phyloP scores from a whole-genome alignment of 2,113 vertebrate species.

The Blennius ocellaris region DNA sequence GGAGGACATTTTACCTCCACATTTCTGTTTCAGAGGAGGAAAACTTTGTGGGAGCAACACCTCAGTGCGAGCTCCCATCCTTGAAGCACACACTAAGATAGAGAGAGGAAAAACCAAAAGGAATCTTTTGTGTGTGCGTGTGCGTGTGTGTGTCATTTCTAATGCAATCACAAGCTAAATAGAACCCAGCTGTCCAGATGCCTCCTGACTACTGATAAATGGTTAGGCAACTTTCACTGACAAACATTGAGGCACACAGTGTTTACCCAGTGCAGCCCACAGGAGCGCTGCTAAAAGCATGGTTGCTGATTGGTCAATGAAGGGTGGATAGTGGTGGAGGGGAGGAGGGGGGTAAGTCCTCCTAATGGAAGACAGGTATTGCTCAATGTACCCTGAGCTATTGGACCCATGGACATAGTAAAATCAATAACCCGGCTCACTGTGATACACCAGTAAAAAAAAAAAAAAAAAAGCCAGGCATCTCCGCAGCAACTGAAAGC shows the following conservation, averaged over 20 bases:
- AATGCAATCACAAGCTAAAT: constrained; percentile 58
- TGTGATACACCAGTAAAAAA: constrained; percentile 25
- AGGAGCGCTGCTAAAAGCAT: constrained; percentile 84
- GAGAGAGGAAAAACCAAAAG: constrained; percentile 1
- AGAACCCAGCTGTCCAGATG: constrained; percentile 77
- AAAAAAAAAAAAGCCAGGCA: constrained; percentile 18
- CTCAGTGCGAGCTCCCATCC: constrained; percentile 34
- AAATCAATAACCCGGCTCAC: constrained; percentile 58
- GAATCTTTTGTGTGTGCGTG: constrained; percentile 5
- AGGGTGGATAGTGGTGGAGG: constrained; percentile 67
- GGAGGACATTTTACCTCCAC: constrained; percentile 14
- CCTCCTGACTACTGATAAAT: constrained; percentile 83
- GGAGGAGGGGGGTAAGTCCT: constrained; percentile 48
- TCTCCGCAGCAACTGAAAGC: constrained; percentile 41
- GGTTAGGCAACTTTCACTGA: constrained; percentile 82
- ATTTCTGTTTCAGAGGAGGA: constrained; percentile 24
- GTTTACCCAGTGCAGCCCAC: constrained; percentile 80
- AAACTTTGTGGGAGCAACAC: constrained; percentile 34
- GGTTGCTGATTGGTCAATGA: constrained; percentile 80
- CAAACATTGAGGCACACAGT: constrained; percentile 84
- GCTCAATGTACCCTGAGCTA: constrained; percentile 76
- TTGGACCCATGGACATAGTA: constrained; percentile 53
- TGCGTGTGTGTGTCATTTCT: constrained; percentile 44
- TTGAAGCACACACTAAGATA: constrained; percentile 16
- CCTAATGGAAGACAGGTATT: constrained; percentile 76